phyloP scores from a whole-genome alignment of 2,888 invertebrate species.

The Clepsis dumicolana region DNA sequence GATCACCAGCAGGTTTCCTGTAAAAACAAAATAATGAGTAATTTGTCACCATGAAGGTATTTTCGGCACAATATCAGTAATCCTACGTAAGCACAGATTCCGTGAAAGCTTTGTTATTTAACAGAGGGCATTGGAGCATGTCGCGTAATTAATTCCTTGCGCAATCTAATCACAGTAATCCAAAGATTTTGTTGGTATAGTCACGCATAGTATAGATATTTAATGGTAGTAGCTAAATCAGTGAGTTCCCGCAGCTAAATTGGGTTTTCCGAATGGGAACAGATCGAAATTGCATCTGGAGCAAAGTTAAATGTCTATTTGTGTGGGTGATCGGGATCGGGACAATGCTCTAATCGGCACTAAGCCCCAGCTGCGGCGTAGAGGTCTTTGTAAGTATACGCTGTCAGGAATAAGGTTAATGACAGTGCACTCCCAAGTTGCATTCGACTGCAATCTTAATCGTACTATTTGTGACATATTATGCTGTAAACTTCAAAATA shows the following conservation, averaged over 20 bases:
- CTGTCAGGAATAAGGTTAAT: background rate
- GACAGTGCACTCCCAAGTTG: background rate
- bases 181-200: slow-evolving; percentile 5
- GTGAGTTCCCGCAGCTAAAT: slow-evolving; percentile 6
- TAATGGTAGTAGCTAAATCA: background rate
- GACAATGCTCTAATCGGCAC: slow-evolving; percentile 19
- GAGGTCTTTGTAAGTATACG: background rate
- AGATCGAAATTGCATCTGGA: slow-evolving; percentile 13
- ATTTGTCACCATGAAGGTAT: background rate
- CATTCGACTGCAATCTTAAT: background rate
- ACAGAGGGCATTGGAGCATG: slow-evolving; percentile 8
- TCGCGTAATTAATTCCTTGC: slow-evolving; percentile 12
- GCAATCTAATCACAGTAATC: slow-evolving; percentile 19
- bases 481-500: too few species aligned
- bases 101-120: slow-evolving; percentile 18
- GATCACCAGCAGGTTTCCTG: slow-evolving; percentile 95
- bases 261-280: slow-evolving; percentile 16
- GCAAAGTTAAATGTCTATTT: slow-evolving; percentile 31
- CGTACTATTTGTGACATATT: background rate
- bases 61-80: slow-evolving; percentile 5
- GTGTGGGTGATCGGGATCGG: slow-evolving; percentile 8
- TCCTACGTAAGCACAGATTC: slow-evolving; percentile 2
- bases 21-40: slow-evolving; percentile 61
- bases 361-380: slow-evolving; percentile 23
- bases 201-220: too few species aligned